Evolutionary conservation across 2,888 invertebrate species (phyloP).

Genomic region (Deroplatys truncata): DNA sequence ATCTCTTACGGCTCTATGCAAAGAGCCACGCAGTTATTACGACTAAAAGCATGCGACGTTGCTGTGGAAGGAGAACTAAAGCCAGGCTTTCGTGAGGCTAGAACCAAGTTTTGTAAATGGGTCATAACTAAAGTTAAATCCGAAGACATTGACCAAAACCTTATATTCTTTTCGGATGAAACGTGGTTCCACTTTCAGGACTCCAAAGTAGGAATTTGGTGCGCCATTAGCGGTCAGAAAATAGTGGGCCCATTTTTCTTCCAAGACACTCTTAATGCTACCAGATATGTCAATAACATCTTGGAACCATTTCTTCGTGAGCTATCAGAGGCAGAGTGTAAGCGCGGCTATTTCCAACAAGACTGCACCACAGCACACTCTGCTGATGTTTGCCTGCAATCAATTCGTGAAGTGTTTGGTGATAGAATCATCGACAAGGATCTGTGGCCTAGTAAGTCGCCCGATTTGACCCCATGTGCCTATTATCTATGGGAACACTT

Average conservation of each 20-base stretch:
- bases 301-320: not conserved
- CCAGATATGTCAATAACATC: not conserved
- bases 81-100: not conserved
- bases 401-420: not conserved
- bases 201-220: not conserved
- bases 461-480: not conserved
- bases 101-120: not conserved
- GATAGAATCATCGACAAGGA: not conserved
- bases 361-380: not conserved
- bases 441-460: not conserved
- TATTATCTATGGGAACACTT: not conserved
- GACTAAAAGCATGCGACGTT: too few species aligned
- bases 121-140: not conserved
- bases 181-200: not conserved
- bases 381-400: not conserved
- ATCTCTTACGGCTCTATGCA: too few species aligned
- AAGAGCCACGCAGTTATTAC: too few species aligned
- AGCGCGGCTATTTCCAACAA: not conserved
- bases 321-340: not conserved
- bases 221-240: not conserved
- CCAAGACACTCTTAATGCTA: not conserved
- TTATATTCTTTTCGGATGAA: not conserved
- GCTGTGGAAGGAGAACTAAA: too few species aligned
- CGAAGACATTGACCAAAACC: not conserved
- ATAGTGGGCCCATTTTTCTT: not conserved